Conservation (phyloP, 2,113 vertebrate species). For the Lota lota region DNA sequence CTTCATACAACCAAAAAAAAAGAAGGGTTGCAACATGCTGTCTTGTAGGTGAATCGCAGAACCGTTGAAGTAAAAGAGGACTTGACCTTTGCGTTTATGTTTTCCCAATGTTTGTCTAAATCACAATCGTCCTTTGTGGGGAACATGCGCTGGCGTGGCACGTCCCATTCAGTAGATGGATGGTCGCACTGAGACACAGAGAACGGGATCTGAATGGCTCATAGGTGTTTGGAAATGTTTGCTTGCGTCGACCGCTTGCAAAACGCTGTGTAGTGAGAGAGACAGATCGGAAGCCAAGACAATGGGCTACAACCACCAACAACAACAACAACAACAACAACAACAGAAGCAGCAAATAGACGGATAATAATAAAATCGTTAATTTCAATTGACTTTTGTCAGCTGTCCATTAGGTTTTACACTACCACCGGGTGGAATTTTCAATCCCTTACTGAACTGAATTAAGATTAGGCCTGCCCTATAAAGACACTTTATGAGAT, state of each 20-base stretch:
- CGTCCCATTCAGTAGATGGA: slow-evolving; percentile 91
- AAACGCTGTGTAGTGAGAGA: slow-evolving; percentile 9
- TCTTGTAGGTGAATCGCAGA: slow-evolving; percentile 94
- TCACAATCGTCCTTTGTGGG: slow-evolving; percentile 96
- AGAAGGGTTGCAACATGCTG: slow-evolving; percentile 64
- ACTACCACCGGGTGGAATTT: no score
- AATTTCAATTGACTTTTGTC: no score
- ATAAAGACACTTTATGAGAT: no score
- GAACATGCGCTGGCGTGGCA: slow-evolving; percentile 91
- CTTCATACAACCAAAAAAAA: no score
- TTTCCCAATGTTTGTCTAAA: slow-evolving; percentile 97
- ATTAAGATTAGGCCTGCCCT: no score
- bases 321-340: no score
- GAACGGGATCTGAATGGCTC: slow-evolving; percentile 78
- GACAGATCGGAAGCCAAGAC: not conserved
- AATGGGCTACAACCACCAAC: no score
- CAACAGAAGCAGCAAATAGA: no score
- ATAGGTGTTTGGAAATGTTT: slow-evolving; percentile 81
- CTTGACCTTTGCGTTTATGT: slow-evolving; percentile 99
- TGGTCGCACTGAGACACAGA: slow-evolving; percentile 81
- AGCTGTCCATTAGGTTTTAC: no score
- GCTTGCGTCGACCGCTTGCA: slow-evolving; percentile 22
- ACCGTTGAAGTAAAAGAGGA: slow-evolving; percentile 94
- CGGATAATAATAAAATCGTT: no score
- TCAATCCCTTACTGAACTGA: no score